These are phyloP conservation scores for Phenacoccus solenopsis DNA, from an alignment of 1,140 invertebrate genomes.

Conservation along the genomic window DNA sequence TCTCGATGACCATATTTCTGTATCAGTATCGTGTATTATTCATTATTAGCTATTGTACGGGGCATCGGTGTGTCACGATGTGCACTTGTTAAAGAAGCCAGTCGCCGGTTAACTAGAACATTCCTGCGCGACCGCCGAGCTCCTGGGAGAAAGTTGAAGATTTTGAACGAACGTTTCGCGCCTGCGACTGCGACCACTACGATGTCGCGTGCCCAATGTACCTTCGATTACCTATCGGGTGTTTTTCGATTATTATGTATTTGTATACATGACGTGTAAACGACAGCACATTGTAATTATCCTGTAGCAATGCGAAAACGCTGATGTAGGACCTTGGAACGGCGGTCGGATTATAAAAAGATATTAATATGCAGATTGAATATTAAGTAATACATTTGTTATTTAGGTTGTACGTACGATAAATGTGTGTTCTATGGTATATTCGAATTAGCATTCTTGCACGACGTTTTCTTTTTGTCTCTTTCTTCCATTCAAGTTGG, in stretches of 20 bases:
- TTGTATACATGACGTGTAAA: not conserved
- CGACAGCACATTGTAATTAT: not conserved
- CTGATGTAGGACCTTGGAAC: not conserved
- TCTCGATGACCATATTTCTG: no score
- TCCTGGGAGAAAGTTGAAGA: not conserved
- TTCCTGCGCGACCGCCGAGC: not conserved
- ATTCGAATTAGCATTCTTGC: no score
- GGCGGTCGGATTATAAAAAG: not conserved
- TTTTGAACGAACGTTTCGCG: no score
- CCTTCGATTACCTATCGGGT: not conserved
- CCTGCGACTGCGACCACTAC: no score
- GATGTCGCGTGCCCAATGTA: not conserved
- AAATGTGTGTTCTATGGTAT: no score
- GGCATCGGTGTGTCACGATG: not conserved
- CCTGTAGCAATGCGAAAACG: not conserved
- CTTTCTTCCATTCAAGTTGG: no score
- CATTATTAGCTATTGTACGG: no score
- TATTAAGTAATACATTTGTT: not conserved
- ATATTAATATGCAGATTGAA: conserved; percentile 3
- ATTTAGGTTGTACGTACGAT: not conserved
- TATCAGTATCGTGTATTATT: not conserved
- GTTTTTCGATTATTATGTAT: not conserved
- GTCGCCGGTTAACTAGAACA: not conserved
- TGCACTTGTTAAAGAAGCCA: not conserved
- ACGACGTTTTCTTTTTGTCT: no score